Conservation (phyloP, 30 jellyfish, hydroid and myxozoan genomes). For the Aurelia sp. region DNA sequence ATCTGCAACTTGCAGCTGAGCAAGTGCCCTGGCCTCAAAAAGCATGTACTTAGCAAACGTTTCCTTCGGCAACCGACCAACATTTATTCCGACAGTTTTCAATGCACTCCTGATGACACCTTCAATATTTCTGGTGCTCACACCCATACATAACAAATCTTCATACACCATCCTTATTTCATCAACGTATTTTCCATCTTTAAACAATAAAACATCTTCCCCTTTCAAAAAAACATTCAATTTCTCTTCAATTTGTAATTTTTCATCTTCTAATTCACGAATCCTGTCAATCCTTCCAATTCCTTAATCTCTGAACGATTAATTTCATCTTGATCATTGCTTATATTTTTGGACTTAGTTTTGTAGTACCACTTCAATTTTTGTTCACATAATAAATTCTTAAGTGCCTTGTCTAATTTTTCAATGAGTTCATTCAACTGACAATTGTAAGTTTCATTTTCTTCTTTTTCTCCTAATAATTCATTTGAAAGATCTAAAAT, state of each 20-base stretch:
- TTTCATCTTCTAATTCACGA: constrained; percentile 6
- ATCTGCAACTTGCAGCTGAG: not conserved
- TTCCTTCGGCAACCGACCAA: not conserved
- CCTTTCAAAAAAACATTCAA: not conserved
- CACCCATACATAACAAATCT: too few relatives aligned
- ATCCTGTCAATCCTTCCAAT: constrained; percentile 2
- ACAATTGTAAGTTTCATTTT: not conserved
- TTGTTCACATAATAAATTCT: constrained; percentile 9
- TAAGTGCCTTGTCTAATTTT: not conserved
- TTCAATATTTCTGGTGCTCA: too few relatives aligned
- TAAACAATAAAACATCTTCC: too few relatives aligned
- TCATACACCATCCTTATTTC: too few relatives aligned
- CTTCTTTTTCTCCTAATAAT: not conserved
- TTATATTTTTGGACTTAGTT: too few relatives aligned
- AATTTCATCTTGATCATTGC: too few relatives aligned
- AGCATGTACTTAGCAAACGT: not conserved
- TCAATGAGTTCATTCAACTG: not conserved
- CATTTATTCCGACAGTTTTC: too few relatives aligned
- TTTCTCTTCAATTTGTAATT: not conserved
- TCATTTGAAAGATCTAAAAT: constrained; percentile 1
- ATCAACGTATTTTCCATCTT: too few relatives aligned
- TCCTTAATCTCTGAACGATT: not conserved
- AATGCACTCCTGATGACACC: too few relatives aligned
- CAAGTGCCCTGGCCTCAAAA: not conserved
- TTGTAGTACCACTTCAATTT: constrained; percentile 9